Evolutionary conservation across 2,888 invertebrate species (phyloP), one percentile per base, ranked within the genome.

Genomic region (Drosophila dives): DNA sequence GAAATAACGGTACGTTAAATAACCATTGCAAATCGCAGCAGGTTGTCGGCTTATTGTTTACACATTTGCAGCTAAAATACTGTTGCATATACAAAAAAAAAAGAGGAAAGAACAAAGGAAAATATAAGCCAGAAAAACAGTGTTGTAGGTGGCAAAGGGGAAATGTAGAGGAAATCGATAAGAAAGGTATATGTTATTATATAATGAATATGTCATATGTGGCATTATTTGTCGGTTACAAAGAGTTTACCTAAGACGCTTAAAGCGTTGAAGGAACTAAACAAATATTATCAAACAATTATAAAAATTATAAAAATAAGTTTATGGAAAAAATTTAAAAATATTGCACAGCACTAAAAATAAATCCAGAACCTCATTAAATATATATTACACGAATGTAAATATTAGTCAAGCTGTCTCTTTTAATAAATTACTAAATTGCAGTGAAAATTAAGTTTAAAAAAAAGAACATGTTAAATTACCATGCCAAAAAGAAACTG

Each of bases 21-120:
- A 77, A 76, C 26, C 74, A 65, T 77, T 63, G 56, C 70, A 38
- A 81, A 80, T 81, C 74, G 59, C 81, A 74, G 65, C 79, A 71
- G 65, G 79, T 74, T 63, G 72, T 40, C 77, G 65, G 42, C 49
- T 55, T 64, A 66, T 67, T 69, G 72, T 59, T 64, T 55, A 68
- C 62, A 51, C 54, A 68, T 68, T 54, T 50, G 48, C 51, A 58
- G 26, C 38, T 42, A 58, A 69, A 72, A 60, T 50, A 51, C 38
- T 38, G n/a, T 42, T n/a, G 5, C 6, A 17, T 17, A 20, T 36
- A 38, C 11, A 40, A 36, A 68, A 76, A 64, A 51, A 61, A 34
- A 45, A n/a, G 32, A 23, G 61, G 67, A 75, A 49, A 61, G 48
- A 56, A 62, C 45, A 45, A 65, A 63, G 63, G 23, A 51, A 59